phyloP scores from a whole-genome alignment of 92 coral and sea anemone species.

The Parazoanthus swiftii region DNA sequence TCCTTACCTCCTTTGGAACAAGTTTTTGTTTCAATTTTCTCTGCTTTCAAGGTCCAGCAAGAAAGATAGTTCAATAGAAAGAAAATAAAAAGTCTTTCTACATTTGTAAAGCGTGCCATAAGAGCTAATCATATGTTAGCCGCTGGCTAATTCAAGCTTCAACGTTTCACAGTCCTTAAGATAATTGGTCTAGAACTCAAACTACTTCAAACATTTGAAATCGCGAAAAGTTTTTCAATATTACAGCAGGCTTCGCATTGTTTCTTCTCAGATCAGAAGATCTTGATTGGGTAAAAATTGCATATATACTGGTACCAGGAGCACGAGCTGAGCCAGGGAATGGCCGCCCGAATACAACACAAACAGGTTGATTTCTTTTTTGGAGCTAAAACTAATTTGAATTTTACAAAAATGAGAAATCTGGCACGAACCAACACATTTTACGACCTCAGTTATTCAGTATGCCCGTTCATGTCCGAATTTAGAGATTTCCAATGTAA shows the following conservation, averaged over 20 bases:
- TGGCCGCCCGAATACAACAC: background rate
- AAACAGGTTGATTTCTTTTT: background rate
- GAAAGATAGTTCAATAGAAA: background rate
- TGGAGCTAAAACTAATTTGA: background rate
- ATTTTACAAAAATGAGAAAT: background rate
- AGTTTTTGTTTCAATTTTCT: slow-evolving; percentile 11
- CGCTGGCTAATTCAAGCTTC: background rate
- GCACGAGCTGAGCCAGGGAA: background rate
- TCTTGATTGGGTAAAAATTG: slow-evolving; percentile 12
- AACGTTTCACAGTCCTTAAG: background rate
- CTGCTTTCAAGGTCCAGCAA: background rate
- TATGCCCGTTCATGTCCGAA: too few relatives aligned
- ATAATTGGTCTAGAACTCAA: background rate
- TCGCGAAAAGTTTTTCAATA: background rate
- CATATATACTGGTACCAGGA: slow-evolving; percentile 23
- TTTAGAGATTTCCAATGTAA: too few relatives aligned
- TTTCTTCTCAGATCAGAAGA: background rate
- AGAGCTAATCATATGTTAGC: background rate
- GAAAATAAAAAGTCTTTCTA: background rate
- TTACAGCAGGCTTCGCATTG: slow-evolving; percentile 1
- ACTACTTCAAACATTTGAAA: background rate
- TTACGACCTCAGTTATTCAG: too few relatives aligned
- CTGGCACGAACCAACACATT: background rate
- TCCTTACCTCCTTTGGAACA: slow-evolving; percentile 10
- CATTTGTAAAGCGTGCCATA: slow-evolving; percentile 19